Evolutionary conservation across 2,113 vertebrate genomes (phyloP).

Genomic region (Edolisoma coerulescens): DNA sequence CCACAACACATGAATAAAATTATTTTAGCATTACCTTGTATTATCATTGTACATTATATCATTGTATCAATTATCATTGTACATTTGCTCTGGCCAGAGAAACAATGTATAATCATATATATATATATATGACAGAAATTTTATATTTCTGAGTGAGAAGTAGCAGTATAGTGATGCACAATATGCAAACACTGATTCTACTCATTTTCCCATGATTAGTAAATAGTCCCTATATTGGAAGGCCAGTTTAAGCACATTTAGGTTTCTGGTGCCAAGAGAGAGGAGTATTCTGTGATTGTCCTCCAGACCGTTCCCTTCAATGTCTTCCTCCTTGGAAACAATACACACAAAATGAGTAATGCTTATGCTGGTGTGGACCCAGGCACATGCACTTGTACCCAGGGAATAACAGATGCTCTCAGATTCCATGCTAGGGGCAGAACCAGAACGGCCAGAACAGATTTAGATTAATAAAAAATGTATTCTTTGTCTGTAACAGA

Average conservation of each 20-base stretch:
- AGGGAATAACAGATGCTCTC: not conserved
- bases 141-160: not conserved
- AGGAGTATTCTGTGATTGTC: not conserved
- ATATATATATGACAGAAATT: not conserved
- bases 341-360: not conserved
- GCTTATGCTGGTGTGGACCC: not conserved
- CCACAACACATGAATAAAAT: not conserved
- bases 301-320: not conserved
- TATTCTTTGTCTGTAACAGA: not conserved
- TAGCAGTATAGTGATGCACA: not conserved
- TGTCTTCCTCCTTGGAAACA: not conserved
- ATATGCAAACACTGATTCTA: not conserved
- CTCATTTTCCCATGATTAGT: not conserved
- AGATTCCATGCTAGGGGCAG: not conserved
- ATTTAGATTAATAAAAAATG: not conserved
- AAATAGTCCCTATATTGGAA: not conserved
- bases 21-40: not conserved
- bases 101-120: not conserved
- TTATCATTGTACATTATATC: not conserved
- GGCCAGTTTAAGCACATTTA: not conserved
- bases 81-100: not conserved
- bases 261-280: not conserved
- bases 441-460: not conserved
- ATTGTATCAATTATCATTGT: not conserved
- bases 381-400: not conserved